A percentile compares a stretch with the other conserved stretches of the same genome.
Conservation (phyloP, 1,140 invertebrate species). For the Brachionus rotundiformis region DNA sequence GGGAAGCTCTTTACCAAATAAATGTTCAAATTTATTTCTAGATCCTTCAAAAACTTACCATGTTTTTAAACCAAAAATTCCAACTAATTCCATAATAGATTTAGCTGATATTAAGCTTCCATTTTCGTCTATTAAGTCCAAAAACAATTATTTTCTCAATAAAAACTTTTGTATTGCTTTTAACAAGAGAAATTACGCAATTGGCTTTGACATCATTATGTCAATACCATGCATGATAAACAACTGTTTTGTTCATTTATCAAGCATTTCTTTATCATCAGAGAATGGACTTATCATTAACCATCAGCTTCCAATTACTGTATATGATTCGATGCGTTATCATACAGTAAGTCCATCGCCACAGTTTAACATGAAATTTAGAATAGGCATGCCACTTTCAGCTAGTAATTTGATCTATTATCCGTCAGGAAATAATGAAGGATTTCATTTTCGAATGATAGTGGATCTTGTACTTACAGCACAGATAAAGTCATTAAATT, state of each 20-base stretch:
- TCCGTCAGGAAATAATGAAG: neutral
- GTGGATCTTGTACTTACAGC: neutral
- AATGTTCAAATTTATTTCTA: neutral
- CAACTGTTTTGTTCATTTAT: neutral
- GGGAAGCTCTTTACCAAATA: neutral
- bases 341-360: neutral
- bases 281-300: neutral
- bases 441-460: conserved; percentile 11
- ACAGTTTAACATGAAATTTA: neutral
- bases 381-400: neutral
- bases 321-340: neutral
- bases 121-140: neutral
- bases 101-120: neutral
- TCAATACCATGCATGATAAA: neutral
- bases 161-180: neutral
- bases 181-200: neutral
- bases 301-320: neutral
- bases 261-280: neutral
- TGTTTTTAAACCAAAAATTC: neutral
- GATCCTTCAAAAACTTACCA: neutral
- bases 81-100: neutral
- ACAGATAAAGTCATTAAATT: neutral
- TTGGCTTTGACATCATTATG: neutral
- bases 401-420: neutral
- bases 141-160: neutral